A percentile compares a stretch with the other conserved stretches of the same genome.
These are phyloP conservation scores for Myanophis thanlyinensis DNA, from an alignment of 2,113 vertebrate species.

Conservation along the genomic window DNA sequence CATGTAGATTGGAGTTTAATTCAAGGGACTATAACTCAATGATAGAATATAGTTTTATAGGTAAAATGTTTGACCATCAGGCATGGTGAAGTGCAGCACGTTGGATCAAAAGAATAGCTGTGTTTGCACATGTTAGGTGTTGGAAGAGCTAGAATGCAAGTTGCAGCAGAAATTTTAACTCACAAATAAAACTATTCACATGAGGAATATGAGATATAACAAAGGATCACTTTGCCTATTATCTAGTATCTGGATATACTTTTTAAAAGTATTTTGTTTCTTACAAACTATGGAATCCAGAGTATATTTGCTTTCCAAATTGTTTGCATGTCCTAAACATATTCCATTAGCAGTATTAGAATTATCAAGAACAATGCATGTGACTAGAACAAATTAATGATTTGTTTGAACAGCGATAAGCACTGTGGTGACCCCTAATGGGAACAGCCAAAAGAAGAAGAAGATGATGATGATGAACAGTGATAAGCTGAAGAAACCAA, in stretches of 20 bases:
- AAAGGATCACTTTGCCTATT: neutral
- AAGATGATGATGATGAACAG: no score
- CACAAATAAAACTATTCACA: neutral
- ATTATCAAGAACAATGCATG: neutral
- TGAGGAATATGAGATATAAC: neutral
- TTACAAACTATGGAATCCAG: neutral
- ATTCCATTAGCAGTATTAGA: neutral
- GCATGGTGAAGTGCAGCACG: no score
- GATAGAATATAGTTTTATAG: neutral
- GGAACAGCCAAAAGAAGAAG: no score
- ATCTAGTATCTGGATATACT: neutral
- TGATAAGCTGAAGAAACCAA: neutral
- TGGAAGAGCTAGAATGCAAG: neutral
- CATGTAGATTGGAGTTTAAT: neutral
- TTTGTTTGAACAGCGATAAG: neutral
- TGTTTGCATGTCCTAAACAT: neutral
- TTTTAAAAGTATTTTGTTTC: neutral
- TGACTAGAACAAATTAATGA: neutral
- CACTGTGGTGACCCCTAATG: no score
- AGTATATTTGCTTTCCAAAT: neutral
- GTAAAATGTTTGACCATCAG: neutral
- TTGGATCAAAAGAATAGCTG: neutral
- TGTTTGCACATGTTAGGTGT: neutral
- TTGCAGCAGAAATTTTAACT: neutral
- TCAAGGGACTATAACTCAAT: no score